Conservation (phyloP, 2,888 invertebrate genomes). For the Netelia melanura region DNA sequence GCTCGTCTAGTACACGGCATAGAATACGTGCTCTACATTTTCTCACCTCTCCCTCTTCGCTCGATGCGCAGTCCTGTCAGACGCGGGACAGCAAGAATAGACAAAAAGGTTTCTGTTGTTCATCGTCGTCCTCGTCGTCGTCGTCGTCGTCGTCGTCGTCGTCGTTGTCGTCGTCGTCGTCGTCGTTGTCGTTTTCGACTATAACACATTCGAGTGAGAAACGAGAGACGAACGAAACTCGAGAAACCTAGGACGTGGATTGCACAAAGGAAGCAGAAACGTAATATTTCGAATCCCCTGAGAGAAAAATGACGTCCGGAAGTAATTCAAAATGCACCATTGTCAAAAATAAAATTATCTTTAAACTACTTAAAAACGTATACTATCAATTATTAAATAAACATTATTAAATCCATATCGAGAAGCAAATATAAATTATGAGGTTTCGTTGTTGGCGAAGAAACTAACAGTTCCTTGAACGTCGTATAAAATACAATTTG, state of each 20-base stretch:
- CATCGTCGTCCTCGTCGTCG: neutral
- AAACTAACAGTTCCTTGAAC: constrained; percentile 2
- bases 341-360: too few species aligned
- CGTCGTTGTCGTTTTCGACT: constrained; percentile 6
- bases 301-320: neutral
- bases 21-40: constrained; percentile 49
- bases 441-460: too few species aligned
- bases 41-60: constrained; percentile 4
- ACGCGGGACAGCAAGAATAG: constrained; percentile 8
- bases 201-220: constrained; percentile 14
- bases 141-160: too few species aligned
- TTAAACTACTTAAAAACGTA: too few species aligned
- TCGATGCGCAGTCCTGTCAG: neutral
- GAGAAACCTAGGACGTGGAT: neutral
- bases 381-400: too few species aligned
- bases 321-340: too few species aligned
- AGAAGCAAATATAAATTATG: too few species aligned
- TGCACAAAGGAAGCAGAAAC: neutral
- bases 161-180: neutral
- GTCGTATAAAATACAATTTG: constrained; percentile 30
- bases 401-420: too few species aligned
- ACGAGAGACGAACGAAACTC: constrained; percentile 36
- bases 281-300: neutral
- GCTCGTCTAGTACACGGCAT: neutral
- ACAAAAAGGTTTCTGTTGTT: constrained; percentile 53